Base-by-base conservation (phyloP, 2,888 invertebrate species). In the Campopleginae sp. region DNA sequence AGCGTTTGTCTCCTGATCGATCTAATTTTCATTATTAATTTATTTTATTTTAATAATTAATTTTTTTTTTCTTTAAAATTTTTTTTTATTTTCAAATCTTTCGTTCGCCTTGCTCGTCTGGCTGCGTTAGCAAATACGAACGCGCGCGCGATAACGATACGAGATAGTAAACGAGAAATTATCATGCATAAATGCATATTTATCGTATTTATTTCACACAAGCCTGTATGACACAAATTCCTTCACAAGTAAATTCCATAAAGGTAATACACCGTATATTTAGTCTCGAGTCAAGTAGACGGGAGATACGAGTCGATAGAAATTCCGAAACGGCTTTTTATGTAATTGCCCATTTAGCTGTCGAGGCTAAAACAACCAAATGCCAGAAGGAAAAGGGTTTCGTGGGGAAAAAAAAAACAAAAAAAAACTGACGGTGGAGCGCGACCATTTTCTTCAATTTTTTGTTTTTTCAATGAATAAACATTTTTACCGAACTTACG, bases 121-220 rank as follows among this genome's bases (percentile, higher is more conserved):
- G 1, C 33, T 38, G 33, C 38, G 42, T 65, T 19, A 38, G 38
- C 42, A 38, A 33, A 42, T 65, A 38, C n/a, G n/a, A n/a, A n/a
- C n/a, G n/a, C n/a, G n/a, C n/a, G 38, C 33, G 65, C 42, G 65
- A 65, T 65, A 65, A 65, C 65, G 65, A 19, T 19, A 65, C 65
- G 38, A 65, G 33, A 38, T 38, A 65, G 33, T 19, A 19, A 65
- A 33, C 65, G 42, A 65, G 42, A 65, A 65, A 65, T 38, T 65
- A 38, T 38, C 42, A 38, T 38, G n/a, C 42, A 65, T 19, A 38
- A 65, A 65, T 19, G 27, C 33, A 42, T 44, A 23, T 27, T 19
- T 68, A 38, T 38, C n/a, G 19, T 31, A 65, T 38, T 65, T 19
- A 38, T 38, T 65, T 65, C 65, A 38, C 65, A 65, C 14, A 38